A percentile compares a stretch with the other conserved stretches of the same genome.
Evolutionary conservation across 1,140 invertebrate species (phyloP).

Genomic region (Drosophila elegans): DNA sequence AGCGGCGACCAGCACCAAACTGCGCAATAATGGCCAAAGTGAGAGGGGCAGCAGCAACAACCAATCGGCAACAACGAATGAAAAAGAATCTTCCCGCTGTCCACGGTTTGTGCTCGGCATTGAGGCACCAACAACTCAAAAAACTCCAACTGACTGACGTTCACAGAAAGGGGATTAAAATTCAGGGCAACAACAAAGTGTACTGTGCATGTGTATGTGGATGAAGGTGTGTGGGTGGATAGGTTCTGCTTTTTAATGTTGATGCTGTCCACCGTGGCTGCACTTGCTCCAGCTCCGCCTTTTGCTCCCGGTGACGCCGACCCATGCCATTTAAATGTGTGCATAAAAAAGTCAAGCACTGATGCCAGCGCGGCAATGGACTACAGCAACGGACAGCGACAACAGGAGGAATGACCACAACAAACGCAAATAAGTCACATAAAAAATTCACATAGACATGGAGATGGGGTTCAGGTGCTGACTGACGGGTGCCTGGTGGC

Average conservation of each 20-base stretch:
- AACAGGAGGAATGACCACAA: constrained; percentile 52
- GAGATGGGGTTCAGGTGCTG: constrained; percentile 6
- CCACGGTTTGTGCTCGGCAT: constrained; percentile 63
- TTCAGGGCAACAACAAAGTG: constrained; percentile 62
- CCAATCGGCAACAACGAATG: constrained; percentile 5
- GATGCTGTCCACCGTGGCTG: constrained; percentile 23
- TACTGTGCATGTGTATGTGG: constrained; percentile 10
- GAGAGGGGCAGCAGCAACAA: constrained; percentile 5
- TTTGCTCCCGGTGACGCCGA: constrained; percentile 5
- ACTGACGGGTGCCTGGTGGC: constrained; percentile 45
- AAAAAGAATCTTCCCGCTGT: constrained; percentile 16
- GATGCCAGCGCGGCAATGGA: constrained; percentile 33
- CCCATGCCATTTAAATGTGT: constrained; percentile 46
- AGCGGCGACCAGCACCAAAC: constrained; percentile 67
- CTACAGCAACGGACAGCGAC: background rate
- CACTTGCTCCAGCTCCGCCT: constrained; percentile 14
- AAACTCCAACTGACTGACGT: constrained; percentile 33
- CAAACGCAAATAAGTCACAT: constrained; percentile 64
- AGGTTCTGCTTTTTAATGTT: constrained; percentile 48
- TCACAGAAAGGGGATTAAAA: constrained; percentile 72
- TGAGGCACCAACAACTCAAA: constrained; percentile 55
- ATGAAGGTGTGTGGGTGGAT: constrained; percentile 1
- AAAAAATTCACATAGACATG: constrained; percentile 46
- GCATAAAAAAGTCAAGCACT: constrained; percentile 56
- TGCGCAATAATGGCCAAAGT: constrained; percentile 73